These are phyloP conservation scores for Brienomyrus brachyistius DNA, from an alignment of 2,113 vertebrate genomes.

Conservation along the genomic window DNA sequence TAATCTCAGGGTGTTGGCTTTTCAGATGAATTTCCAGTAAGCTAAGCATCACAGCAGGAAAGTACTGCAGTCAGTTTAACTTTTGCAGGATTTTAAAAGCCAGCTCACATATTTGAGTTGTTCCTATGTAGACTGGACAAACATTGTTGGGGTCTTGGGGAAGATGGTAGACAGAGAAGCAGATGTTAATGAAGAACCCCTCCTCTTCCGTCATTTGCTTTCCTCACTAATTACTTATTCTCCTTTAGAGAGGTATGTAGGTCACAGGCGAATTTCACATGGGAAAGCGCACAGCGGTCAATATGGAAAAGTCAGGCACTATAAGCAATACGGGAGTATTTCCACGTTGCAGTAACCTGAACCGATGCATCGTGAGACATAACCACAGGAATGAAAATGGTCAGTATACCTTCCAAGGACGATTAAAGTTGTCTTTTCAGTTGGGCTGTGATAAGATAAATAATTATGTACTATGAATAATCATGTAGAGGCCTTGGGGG, in stretches of 20 bases:
- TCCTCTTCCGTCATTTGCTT: slow-evolving; percentile 14
- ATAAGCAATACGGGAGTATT: not conserved
- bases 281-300: not conserved
- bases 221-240: not conserved
- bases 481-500: not conserved
- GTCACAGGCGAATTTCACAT: not conserved
- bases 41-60: not conserved
- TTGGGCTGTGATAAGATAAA: not conserved
- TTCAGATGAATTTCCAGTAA: not conserved
- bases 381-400: not conserved
- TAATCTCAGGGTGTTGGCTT: not conserved
- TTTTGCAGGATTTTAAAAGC: not conserved
- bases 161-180: not conserved
- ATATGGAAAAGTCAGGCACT: not conserved
- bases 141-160: not conserved
- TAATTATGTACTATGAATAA: not conserved
- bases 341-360: not conserved
- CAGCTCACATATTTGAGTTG: not conserved
- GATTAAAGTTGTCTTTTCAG: not conserved
- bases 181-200: slow-evolving; percentile 34
- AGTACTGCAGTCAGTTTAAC: not conserved
- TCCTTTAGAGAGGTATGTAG: not conserved
- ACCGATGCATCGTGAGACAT: not conserved
- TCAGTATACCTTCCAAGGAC: not conserved
- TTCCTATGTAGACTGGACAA: not conserved